These are phyloP conservation scores for Terebella lapidaria DNA, from an alignment of 2,888 invertebrate genomes.

Conservation along the genomic window DNA sequence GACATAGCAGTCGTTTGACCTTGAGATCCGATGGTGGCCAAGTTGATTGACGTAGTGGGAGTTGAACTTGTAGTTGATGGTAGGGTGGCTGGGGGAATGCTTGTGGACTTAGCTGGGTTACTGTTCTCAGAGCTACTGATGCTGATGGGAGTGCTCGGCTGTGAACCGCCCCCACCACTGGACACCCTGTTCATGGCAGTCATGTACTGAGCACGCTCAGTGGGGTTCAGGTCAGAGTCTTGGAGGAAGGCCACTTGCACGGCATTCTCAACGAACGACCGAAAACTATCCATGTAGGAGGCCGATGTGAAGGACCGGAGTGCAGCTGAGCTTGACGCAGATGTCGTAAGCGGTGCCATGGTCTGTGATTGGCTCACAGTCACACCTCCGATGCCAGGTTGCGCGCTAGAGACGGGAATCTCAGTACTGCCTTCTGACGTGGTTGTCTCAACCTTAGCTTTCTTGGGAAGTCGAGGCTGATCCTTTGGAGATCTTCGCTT, in stretches of 20 bases:
- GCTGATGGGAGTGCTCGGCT: background rate
- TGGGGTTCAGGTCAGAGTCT: constrained; percentile 29
- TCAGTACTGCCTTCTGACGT: background rate
- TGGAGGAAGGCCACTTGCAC: constrained; percentile 46
- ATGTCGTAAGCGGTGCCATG: background rate
- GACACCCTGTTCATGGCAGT: constrained; percentile 4
- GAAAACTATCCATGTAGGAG: constrained; percentile 41
- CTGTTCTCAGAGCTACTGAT: background rate
- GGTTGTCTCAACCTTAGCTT: background rate
- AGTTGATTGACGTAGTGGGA: background rate
- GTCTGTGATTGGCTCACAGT: background rate
- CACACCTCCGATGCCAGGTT: too few relatives aligned
- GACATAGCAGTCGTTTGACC: background rate
- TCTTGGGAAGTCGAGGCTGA: background rate
- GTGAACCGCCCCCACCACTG: constrained; percentile 10
- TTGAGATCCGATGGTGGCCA: background rate
- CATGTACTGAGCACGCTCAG: background rate
- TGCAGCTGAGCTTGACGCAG: background rate
- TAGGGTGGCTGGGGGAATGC: constrained; percentile 15
- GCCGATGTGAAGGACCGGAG: background rate
- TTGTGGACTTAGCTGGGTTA: constrained; percentile 10
- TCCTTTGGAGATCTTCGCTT: constrained; percentile 18
- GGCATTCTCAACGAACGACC: constrained; percentile 49
- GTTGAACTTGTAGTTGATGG: constrained; percentile 15
- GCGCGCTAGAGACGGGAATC: background rate